Base-by-base conservation (phyloP, 2,888 invertebrate species). In the Polyommatus icarus region DNA sequence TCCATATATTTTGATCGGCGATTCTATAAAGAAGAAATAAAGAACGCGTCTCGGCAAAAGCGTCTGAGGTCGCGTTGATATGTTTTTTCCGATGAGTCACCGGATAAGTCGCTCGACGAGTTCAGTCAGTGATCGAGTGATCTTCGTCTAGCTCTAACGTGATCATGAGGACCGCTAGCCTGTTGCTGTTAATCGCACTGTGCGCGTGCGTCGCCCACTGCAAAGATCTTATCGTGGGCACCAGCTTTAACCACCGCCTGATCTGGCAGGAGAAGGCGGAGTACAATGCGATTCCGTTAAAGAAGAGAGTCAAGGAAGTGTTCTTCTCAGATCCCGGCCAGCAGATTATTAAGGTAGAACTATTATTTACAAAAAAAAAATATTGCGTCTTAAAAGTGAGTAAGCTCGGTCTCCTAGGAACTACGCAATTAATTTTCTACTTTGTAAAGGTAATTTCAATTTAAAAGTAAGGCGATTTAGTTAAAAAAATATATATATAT, bases 251-350 rank as follows among this genome's bases (percentile, higher is more conserved):
- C 83, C 88, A 88, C 80, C 86, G 92, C 81, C 84, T 93, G 78
- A 57, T 91, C 24, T 89, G 87, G 86, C 92, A 93, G 80, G 84
- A 92, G 80, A 93, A 93, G 81, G 91, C 91, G 1, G 93, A 92
- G 78, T 93, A 92, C 83, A 91, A 88, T 83, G 84, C 91, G 5
- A 90, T 93, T 79, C 94, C 92, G 3, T 83, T 93, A 6, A 93
- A 93, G 84, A 94, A 94, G 81, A 87, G 93, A 80, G 92, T 92
- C 78, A 94, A 94, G 82, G 93, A 94, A 83, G 89, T 90, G 24
- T 94, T 94, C 84, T 94, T 80, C 80, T 89, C 90, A 1, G 93
- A 94, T 80, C 89, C 93, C 1, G 92, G 90, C 72, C 93, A 94
- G 78, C 93, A 93, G 85, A 87, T 90, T 78, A 92, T 94, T 78